Conservation (phyloP, 2,113 vertebrate species). For the Macheiramphus alcinus region DNA sequence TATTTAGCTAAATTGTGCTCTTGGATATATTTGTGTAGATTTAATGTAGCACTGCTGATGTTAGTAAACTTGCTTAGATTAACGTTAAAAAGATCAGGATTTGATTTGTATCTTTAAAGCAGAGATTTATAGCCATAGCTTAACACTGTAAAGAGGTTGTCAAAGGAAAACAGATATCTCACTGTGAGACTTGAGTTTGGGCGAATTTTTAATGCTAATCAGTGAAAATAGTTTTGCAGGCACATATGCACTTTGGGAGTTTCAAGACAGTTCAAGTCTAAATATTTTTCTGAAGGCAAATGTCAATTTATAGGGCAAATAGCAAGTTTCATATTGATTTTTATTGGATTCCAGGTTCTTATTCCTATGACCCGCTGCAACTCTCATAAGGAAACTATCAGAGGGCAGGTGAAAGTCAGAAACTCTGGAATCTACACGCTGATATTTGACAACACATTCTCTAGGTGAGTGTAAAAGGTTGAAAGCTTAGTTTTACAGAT, state of each 20-base stretch:
- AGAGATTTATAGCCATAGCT: not conserved
- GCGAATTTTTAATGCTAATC: not conserved
- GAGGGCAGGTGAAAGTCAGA: constrained; percentile 88
- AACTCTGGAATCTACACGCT: constrained; percentile 86
- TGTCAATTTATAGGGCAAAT: not conserved
- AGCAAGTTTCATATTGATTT: not conserved
- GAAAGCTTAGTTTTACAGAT: not conserved
- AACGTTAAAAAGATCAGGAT: not conserved
- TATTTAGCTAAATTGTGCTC: not conserved
- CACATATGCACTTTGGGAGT: not conserved
- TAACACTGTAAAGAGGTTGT: not conserved
- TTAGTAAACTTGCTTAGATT: not conserved
- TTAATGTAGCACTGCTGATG: not conserved
- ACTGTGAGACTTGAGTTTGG: not conserved
- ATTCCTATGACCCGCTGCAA: constrained; percentile 92
- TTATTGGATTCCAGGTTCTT: constrained; percentile 80
- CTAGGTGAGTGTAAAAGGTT: constrained; percentile 75
- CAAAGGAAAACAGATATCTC: not conserved
- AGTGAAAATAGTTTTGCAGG: not conserved
- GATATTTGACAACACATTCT: constrained; percentile 97
- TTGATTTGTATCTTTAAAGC: not conserved
- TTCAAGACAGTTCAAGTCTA: not conserved
- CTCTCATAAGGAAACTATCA: constrained; percentile 90
- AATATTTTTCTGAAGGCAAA: not conserved
- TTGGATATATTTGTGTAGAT: not conserved